phyloP scores from a whole-genome alignment of 2,888 invertebrate genomes.

The Dolichopus griseipennis region DNA sequence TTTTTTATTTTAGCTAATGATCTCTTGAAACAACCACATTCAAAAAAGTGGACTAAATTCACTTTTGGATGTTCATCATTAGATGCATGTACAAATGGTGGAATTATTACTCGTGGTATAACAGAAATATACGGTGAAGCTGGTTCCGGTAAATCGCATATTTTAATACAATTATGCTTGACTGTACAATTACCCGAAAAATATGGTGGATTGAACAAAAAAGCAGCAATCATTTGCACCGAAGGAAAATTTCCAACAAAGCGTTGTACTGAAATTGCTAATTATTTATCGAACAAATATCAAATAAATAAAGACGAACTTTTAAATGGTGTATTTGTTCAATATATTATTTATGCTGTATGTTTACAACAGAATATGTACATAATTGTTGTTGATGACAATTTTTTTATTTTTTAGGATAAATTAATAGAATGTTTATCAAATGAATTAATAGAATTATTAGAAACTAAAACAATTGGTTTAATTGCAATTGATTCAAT shows the following conservation, averaged over 20 bases:
- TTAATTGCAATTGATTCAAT: slow-evolving; percentile 66
- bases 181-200: slow-evolving; percentile 50
- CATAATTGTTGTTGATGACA: not conserved
- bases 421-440: slow-evolving; percentile 49
- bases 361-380: not conserved
- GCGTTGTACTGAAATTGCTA: slow-evolving; percentile 51
- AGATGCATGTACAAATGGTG: slow-evolving; percentile 54
- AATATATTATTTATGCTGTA: slow-evolving; percentile 46
- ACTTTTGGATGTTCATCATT: slow-evolving; percentile 50
- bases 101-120: slow-evolving; percentile 56
- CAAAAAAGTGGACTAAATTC: slow-evolving; percentile 18
- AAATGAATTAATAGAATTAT: slow-evolving; percentile 47
- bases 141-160: slow-evolving; percentile 67
- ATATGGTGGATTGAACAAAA: slow-evolving; percentile 49
- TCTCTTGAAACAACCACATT: not conserved
- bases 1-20: not conserved
- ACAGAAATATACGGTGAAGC: slow-evolving; percentile 66
- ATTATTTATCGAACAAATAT: slow-evolving; percentile 36
- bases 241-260: slow-evolving; percentile 64
- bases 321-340: slow-evolving; percentile 56
- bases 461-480: slow-evolving; percentile 48
- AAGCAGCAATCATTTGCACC: slow-evolving; percentile 61
- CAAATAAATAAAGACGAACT: slow-evolving; percentile 37
- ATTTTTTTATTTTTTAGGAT: slow-evolving; percentile 39
- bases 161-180: slow-evolving; percentile 62